phyloP scores from a whole-genome alignment of 2,797 vertebrate genomes.

The Anguilla pacifica region DNA sequence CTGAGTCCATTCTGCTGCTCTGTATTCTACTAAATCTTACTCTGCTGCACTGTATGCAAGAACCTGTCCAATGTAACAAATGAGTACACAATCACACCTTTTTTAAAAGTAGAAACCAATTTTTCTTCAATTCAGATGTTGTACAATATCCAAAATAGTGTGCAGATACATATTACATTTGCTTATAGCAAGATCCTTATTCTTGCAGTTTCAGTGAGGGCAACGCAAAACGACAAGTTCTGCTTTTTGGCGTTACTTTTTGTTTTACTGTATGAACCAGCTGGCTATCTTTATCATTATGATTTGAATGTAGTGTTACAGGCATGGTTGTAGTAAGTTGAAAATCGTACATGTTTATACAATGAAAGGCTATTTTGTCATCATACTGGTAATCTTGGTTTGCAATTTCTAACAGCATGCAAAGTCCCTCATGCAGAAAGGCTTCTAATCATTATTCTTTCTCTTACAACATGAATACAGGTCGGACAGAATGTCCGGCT shows the following conservation, averaged over 20 bases:
- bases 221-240: background rate
- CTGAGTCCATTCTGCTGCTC: too few species aligned
- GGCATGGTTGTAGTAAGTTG: background rate
- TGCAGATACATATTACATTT: background rate
- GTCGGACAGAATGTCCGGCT: conserved; percentile 65
- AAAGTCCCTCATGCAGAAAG: background rate
- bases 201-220: background rate
- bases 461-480: conserved; percentile 51
- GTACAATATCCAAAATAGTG: background rate
- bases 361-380: background rate
- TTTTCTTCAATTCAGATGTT: background rate
- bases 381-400: background rate
- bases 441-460: background rate
- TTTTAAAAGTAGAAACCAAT: too few species aligned
- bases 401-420: background rate
- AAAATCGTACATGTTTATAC: background rate
- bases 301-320: background rate
- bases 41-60: too few species aligned
- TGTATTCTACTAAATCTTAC: too few species aligned
- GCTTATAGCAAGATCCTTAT: background rate
- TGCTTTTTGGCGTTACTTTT: background rate
- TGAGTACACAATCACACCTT: too few species aligned
- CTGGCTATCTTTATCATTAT: background rate
- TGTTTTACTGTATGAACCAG: background rate
- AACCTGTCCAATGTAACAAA: too few species aligned